Base-by-base conservation (phyloP, 2,888 invertebrate species). In the Nowickia ferox region DNA sequence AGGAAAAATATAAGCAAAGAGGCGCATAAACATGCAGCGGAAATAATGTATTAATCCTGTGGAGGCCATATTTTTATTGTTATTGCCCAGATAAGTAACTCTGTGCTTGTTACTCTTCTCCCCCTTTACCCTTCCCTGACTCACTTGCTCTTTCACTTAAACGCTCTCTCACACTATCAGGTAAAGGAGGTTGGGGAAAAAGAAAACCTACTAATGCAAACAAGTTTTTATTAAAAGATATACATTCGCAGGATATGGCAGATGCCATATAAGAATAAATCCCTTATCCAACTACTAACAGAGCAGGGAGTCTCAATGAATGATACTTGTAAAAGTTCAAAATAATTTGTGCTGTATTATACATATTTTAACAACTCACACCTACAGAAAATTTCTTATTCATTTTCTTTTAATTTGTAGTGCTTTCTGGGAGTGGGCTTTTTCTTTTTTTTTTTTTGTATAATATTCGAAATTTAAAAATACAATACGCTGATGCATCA, bases 21-120 rank as follows among this genome's bases (percentile, higher is more conserved):
- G 79, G 83, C 79, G 66, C 71, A 86, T 86, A 83, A 83, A 79
- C 79, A 86, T 83, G 78, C 84, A 83, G 76, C 79, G 87, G 87
- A 89, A 87, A 89, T 91, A 91, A 92, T 91, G 92, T 90, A 91
- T 92, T 91, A 92, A 91, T 92, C 91, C 92, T 91, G 91, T 91
- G 90, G 91, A 91, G 91, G 90, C 89, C 90, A 92, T 91, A 92
- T 92, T 92, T 92, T 91, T 91, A 91, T 91, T 91, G 91, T 91
- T 91, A 88, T 89, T 89, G 87, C 88, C 83, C 72, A 86, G 86
- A 79, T 63, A 86, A 78, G 80, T 69, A 74, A 69, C 80, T 87
- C 59, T 81, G 69, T 48, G 65, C 78, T 86, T 65, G 66, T 83
- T 76, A 59, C 83, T 57, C 74, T 57, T 22, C 8, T 13, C 9